These are phyloP conservation scores for Oreochromis mossambicus DNA, from an alignment of 2,797 vertebrate species.

Conservation along the genomic window DNA sequence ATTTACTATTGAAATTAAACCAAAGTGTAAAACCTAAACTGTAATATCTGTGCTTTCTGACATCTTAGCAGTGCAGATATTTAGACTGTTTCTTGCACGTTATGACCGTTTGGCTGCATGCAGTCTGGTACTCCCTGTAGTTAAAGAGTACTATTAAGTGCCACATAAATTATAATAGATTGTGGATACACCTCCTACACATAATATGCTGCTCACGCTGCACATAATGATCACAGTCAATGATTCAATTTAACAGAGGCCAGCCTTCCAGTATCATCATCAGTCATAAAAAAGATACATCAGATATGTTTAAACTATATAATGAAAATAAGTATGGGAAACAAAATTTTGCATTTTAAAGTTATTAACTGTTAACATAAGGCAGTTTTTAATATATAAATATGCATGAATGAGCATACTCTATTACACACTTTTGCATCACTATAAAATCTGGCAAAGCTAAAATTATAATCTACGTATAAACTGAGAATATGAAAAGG, in stretches of 20 bases:
- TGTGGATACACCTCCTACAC: neutral
- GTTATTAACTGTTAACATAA: conserved; percentile 8
- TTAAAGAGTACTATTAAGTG: neutral
- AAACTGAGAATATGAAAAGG: conserved; percentile 1
- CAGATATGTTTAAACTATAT: neutral
- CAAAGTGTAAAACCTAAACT: neutral
- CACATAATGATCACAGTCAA: neutral
- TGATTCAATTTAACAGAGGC: conserved; percentile 4
- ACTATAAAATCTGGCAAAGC: conserved; percentile 25
- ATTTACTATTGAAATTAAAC: neutral
- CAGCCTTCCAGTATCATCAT: conserved; percentile 24
- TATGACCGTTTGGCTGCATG: neutral
- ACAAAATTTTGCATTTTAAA: neutral
- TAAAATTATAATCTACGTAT: conserved; percentile 2
- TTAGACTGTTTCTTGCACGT: neutral
- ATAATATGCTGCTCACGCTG: neutral
- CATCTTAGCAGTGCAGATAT: neutral
- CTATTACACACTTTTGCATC: neutral
- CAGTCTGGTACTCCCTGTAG: neutral
- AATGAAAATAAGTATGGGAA: conserved; percentile 5
- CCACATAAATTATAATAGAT: neutral
- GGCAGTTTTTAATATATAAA: conserved; percentile 10
- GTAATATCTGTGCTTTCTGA: neutral
- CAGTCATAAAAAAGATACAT: neutral
- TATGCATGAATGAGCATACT: neutral